Percentiles rank a stretch among this genome's conserved stretches.
Conservation (phyloP, 2,113 vertebrate genomes). For the Zapornia atra region DNA sequence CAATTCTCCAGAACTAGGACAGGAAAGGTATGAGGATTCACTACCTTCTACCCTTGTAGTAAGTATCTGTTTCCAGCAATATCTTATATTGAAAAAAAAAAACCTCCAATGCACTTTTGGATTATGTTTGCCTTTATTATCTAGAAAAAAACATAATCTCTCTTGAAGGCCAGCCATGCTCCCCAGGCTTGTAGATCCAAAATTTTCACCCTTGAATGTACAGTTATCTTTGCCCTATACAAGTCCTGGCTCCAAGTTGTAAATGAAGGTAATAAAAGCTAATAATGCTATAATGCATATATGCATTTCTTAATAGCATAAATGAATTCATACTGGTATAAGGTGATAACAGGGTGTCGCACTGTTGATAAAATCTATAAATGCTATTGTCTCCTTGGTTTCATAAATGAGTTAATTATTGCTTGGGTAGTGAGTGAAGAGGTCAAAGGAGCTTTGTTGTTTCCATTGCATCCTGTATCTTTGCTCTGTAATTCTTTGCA, state of each 20-base stretch:
- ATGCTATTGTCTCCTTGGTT: not conserved
- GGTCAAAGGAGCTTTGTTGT: not conserved
- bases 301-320: not conserved
- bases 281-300: not conserved
- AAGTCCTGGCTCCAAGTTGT: not conserved
- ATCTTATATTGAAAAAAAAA: not conserved
- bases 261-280: not conserved
- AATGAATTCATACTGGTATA: not conserved
- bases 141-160: not conserved
- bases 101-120: not conserved
- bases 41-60: accelerated
- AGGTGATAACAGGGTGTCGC: not conserved
- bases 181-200: not conserved
- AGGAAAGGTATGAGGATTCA: not conserved
- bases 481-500: not conserved
- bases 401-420: not conserved
- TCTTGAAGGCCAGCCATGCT: not conserved
- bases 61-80: not conserved
- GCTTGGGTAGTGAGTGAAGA: not conserved
- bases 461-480: not conserved
- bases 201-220: not conserved
- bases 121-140: not conserved
- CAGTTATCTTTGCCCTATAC: not conserved
- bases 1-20: not conserved
- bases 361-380: not conserved